Evolutionary conservation across 2,888 invertebrate genomes (phyloP).

Genomic region (Agriopis marginaria): DNA sequence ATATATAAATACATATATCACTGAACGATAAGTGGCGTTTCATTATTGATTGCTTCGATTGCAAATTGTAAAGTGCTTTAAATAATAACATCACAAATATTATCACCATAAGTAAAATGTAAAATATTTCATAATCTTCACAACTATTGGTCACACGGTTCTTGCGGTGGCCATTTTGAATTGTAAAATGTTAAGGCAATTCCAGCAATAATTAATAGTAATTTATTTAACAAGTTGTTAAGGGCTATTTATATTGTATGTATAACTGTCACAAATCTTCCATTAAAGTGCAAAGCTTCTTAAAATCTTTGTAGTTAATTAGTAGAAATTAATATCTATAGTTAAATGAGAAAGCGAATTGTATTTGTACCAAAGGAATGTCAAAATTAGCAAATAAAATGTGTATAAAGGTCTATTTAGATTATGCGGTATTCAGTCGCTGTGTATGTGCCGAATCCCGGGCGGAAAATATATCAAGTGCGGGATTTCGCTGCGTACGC

Average conservation of each 20-base stretch:
- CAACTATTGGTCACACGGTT: conserved; percentile 47
- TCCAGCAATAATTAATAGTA: conserved; percentile 16
- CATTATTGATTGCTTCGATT: conserved; percentile 53
- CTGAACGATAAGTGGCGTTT: conserved; percentile 52
- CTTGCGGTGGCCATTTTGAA: conserved; percentile 26
- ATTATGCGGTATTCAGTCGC: background rate
- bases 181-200: conserved; percentile 3
- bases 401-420: conserved; percentile 1
- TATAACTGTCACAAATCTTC: conserved; percentile 19
- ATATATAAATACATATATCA: conserved; percentile 28
- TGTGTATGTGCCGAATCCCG: background rate
- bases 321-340: background rate
- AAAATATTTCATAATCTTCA: conserved; percentile 38
- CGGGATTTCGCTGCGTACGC: too few species aligned
- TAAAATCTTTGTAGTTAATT: background rate
- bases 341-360: conserved; percentile 9
- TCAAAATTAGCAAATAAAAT: background rate
- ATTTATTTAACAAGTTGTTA: conserved; percentile 1
- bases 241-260: conserved; percentile 10
- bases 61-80: conserved; percentile 51
- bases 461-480: background rate
- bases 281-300: conserved; percentile 16
- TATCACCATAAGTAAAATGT: conserved; percentile 32
- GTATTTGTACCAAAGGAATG: background rate
- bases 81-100: conserved; percentile 54